phyloP scores from a whole-genome alignment of 2,888 invertebrate species.

The Sicus ferrugineus region DNA sequence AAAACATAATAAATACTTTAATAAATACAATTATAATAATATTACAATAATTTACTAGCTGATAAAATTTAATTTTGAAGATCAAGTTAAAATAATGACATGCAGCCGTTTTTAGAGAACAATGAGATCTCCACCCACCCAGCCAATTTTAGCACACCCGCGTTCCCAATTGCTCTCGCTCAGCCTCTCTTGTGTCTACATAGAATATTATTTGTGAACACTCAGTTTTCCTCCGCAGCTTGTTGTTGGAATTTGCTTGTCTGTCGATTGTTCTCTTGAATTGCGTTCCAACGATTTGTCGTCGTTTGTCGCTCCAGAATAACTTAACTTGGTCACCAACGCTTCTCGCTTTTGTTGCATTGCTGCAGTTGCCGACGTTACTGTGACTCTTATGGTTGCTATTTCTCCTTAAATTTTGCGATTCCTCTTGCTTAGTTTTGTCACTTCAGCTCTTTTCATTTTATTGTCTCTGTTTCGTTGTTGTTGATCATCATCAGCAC shows the following conservation, averaged over 20 bases:
- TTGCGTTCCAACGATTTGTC: slow-evolving; percentile 22
- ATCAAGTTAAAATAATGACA: too few species aligned
- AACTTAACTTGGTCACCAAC: slow-evolving; percentile 10
- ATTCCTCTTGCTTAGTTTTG: neutral
- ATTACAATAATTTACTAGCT: too few species aligned
- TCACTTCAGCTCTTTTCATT: neutral
- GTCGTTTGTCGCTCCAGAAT: slow-evolving; percentile 20
- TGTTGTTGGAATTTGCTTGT: neutral
- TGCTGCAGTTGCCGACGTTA: slow-evolving; percentile 17
- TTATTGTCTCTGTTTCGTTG: slow-evolving; percentile 2
- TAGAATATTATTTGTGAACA: neutral
- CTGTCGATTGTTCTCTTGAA: slow-evolving; percentile 20
- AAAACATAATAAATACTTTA: too few species aligned
- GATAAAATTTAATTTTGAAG: too few species aligned
- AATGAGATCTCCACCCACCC: neutral
- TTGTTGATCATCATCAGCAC: neutral
- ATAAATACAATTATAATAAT: too few species aligned
- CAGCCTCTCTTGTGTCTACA: neutral
- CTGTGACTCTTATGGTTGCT: slow-evolving; percentile 23
- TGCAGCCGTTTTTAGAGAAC: too few species aligned
- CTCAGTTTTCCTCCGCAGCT: neutral
- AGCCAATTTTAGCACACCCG: neutral
- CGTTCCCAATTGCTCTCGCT: neutral
- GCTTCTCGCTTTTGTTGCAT: neutral
- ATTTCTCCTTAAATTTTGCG: slow-evolving; percentile 30